These are phyloP conservation scores for Zeugodacus cucurbitae DNA, from an alignment of 1,140 invertebrate genomes.

Conservation along the genomic window DNA sequence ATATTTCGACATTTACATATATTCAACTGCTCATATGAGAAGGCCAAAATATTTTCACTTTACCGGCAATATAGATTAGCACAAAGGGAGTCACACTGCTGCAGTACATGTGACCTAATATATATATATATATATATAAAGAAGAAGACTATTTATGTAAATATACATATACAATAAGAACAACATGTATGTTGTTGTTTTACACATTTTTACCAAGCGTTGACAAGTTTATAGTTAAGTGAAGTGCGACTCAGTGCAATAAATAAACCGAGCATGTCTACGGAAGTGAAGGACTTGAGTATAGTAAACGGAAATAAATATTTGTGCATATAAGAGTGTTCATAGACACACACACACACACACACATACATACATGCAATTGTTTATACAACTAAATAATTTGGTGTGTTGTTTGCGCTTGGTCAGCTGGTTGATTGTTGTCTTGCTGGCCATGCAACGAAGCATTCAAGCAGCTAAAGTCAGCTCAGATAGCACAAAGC, in stretches of 20 bases:
- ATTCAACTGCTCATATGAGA: background rate
- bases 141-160: background rate
- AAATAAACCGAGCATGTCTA: background rate
- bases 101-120: background rate
- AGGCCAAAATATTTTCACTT: background rate
- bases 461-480: conserved; percentile 34
- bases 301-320: background rate
- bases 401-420: conserved; percentile 28
- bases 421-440: conserved; percentile 26
- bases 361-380: background rate
- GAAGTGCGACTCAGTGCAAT: background rate
- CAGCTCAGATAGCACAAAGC: conserved; percentile 34
- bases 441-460: conserved; percentile 21
- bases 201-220: background rate
- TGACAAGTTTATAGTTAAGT: conserved; percentile 21
- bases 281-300: background rate
- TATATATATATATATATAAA: background rate
- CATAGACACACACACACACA: background rate
- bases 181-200: background rate
- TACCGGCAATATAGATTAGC: background rate
- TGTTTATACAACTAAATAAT: background rate
- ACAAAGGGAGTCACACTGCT: background rate
- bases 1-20: background rate
- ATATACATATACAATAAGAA: background rate
- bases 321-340: background rate